Base-by-base conservation (phyloP, 2,797 vertebrate genomes). In the Helostoma temminkii region DNA sequence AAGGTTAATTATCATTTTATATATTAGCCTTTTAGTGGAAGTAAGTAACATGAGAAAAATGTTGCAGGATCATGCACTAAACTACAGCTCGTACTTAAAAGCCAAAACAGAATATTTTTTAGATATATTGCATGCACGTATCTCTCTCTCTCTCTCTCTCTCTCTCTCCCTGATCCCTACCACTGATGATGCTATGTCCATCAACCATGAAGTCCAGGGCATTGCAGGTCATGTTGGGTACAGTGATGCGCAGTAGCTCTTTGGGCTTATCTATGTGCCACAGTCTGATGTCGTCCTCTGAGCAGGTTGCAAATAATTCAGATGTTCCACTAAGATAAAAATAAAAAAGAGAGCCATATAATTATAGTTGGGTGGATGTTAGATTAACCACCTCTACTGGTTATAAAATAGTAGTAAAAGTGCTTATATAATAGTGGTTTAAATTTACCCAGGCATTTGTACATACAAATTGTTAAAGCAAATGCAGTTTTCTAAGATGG, bases 281-380 rank as follows among this genome's bases (percentile, higher is more conserved):
- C 39, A 98, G 81, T 45, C 96, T 90, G 82, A 97, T 96, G 76
- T 97, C 95, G 15, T 89, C 93, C 78, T 91, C 89, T 59, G 95
- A 96, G 71, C 97, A 97, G 43, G 96, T 96, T 43, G 91, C 96
- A 66, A 98, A 98, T 6, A 97, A 80, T 58, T 96, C 95, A 0
- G 95, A 95, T 0, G 91, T 92, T 46, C 89, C 95, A 65, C 97
- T 98, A 74, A 18, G 16, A 60, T 57, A 86, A 70, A 76, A 42
- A 69, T 41, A 14, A 24, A 9, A 11, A 69, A 18, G 15, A 73
- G 19, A 46, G 0, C 55, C 12, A 10, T n/a, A 46, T 6, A 49
- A 46, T 39, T 34, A 56, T 8, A 48, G 18, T 39, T 15, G 26
- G 11, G 14, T 65, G 19, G 34, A 53, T 49, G 11, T 15, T 1